Percentiles rank a stretch among this genome's conserved stretches.
phyloP scores from a whole-genome alignment of 2,113 vertebrate genomes.

The Etheostoma cragini region DNA sequence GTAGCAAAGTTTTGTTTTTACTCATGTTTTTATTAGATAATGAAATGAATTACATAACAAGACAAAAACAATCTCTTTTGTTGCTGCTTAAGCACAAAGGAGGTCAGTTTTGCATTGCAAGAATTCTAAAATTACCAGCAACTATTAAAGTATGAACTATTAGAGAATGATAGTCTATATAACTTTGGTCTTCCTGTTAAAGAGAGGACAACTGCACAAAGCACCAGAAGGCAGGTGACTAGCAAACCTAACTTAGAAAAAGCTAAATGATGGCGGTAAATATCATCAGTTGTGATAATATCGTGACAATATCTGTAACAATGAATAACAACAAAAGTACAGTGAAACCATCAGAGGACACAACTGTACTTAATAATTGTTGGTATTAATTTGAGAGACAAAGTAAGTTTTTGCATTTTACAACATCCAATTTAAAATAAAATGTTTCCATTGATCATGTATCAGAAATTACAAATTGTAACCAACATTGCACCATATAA shows the following conservation, averaged over 20 bases:
- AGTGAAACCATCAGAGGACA: not conserved
- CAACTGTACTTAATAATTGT: not conserved
- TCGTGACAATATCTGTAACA: not conserved
- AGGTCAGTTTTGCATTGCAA: too few species aligned
- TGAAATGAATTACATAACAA: not conserved
- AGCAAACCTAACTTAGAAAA: not conserved
- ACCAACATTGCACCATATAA: not conserved
- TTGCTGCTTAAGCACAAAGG: not conserved
- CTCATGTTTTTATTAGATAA: not conserved
- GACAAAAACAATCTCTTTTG: not conserved
- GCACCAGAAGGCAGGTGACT: not conserved
- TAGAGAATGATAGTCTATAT: not conserved
- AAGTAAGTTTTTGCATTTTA: not conserved
- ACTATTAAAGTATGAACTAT: not conserved
- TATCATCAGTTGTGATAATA: not conserved
- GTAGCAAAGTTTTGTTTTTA: not conserved
- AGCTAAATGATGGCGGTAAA: not conserved
- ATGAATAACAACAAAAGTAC: not conserved
- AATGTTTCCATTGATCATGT: not conserved
- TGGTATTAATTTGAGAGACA: not conserved
- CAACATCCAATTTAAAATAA: not conserved
- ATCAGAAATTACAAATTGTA: not conserved
- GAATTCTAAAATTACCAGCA: not conserved
- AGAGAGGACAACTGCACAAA: not conserved
- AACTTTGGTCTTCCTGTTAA: not conserved